Evolutionary conservation across 1,140 invertebrate species (phyloP).

Genomic region (Hermetia illucens): DNA sequence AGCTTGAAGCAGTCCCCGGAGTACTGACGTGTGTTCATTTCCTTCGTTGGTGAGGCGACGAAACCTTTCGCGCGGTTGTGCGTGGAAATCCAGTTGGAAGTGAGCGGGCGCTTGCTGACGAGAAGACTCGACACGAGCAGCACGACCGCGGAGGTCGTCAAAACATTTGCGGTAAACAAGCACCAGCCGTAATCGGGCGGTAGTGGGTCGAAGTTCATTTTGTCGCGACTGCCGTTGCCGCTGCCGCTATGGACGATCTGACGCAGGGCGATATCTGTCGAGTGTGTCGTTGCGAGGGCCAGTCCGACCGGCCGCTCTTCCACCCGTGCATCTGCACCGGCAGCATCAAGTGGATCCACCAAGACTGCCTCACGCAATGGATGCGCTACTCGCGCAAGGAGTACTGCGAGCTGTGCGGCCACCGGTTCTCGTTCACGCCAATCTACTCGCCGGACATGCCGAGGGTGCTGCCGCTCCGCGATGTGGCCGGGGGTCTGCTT

Average conservation of each 20-base stretch:
- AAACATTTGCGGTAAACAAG: too few species aligned
- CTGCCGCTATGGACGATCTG: conserved; percentile 2
- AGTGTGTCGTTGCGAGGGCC: conserved; percentile 90
- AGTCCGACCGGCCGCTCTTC: conserved; percentile 66
- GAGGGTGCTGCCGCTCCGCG: conserved; percentile 77
- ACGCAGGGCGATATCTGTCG: conserved; percentile 73
- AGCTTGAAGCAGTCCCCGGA: too few species aligned
- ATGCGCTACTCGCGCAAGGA: conserved; percentile 95
- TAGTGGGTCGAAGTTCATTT: too few species aligned
- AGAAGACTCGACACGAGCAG: too few species aligned
- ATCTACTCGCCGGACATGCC: conserved; percentile 99
- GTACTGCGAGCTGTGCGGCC: conserved; percentile 96
- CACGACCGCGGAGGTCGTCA: too few species aligned
- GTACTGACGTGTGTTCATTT: too few species aligned
- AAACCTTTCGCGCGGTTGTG: too few species aligned
- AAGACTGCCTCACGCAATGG: conserved; percentile 81
- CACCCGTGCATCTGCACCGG: conserved; percentile 99
- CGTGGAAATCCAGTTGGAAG: too few species aligned
- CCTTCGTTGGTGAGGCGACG: too few species aligned
- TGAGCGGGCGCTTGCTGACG: too few species aligned
- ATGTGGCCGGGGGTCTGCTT: conserved; percentile 78
- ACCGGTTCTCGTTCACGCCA: conserved; percentile 95
- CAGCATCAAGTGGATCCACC: conserved; percentile 98
- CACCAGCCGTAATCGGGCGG: too few species aligned
- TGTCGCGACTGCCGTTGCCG: too few species aligned